Evolutionary conservation across 2,797 vertebrate species (phyloP), one percentile per base, ranked within the genome.

Genomic region (Gallinago nigripennis): DNA sequence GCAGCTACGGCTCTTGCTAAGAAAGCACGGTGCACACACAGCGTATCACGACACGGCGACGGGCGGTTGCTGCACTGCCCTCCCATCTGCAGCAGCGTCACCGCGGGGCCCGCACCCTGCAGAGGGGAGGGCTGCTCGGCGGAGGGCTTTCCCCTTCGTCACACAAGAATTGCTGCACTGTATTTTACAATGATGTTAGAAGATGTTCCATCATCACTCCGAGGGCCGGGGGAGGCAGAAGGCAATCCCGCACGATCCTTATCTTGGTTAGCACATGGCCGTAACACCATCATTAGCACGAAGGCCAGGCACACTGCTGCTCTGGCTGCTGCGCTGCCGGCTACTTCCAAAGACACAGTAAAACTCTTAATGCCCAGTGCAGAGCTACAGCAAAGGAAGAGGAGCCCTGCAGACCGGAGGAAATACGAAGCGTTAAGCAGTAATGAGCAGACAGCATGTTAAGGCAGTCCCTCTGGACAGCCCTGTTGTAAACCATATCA

Each of bases 71-170:
- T 56, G 53, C 12, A 33, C 28, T 18, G 6, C 43, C 16, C 24
- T 16, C 33, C 53, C 12, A 69, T 5, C 33, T 2, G 53, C 51
- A 4, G 17, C 61, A 25, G 31, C 64, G 21, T 1, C 41, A 3
- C 53, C 27, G 61, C 27, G 0, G 16, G 0, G 5, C 0, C 0
- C 1, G 28, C n/a, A 21, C 68, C 50, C 16, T 11, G 4, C 53
- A 33, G 64, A 33, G 35, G 15, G 13, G 27, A 27, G 23, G 51
- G 31, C n/a, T 81, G 58, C 6, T 37, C 7, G 1, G 51, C 1
- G 2, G 12, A 24, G 41, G 46, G 8, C 12, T 92, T 16, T 72
- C 37, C 61, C 48, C 21, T 16, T n/a, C 8, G 27, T 35, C 43
- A 48, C 66, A 68, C 48, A 60, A 8, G 6, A 37, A 18, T 30